Percentiles rank a stretch among this genome's conserved stretches.
Evolutionary conservation across 2,797 vertebrate genomes (phyloP).

Genomic region (Dermochelys coriacea): DNA sequence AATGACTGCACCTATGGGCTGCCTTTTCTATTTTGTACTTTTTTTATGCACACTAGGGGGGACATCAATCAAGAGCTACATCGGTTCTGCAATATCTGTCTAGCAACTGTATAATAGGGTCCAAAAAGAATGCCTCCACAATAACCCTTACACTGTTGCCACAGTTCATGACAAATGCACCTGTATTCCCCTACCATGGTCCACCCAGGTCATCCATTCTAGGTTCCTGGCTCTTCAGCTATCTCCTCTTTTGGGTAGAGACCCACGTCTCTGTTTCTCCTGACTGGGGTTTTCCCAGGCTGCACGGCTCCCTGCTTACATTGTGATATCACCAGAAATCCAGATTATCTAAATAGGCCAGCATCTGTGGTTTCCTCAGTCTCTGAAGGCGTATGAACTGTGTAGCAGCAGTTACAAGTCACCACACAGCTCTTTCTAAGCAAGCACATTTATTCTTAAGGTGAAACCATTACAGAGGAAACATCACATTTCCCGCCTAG

Average conservation of each 20-base stretch:
- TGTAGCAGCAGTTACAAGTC: background rate
- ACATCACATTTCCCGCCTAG: background rate
- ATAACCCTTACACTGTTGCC: background rate
- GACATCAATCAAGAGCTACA: background rate
- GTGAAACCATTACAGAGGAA: background rate
- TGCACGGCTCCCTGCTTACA: background rate
- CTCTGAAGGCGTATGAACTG: background rate
- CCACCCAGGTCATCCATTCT: background rate
- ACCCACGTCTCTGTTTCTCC: background rate
- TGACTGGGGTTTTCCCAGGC: background rate
- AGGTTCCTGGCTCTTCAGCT: background rate
- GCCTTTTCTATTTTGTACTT: background rate
- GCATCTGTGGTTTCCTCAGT: no score
- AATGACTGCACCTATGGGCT: background rate
- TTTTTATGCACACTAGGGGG: background rate
- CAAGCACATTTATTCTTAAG: background rate
- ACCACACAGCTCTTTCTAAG: background rate
- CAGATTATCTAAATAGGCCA: background rate
- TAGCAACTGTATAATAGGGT: background rate
- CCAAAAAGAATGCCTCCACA: background rate
- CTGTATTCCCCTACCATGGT: background rate
- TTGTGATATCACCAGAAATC: background rate
- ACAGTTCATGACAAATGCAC: background rate
- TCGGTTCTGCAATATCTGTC: background rate
- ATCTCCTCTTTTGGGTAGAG: background rate